Conservation (phyloP, 2,888 invertebrate genomes). For the Calameuta idolon region DNA sequence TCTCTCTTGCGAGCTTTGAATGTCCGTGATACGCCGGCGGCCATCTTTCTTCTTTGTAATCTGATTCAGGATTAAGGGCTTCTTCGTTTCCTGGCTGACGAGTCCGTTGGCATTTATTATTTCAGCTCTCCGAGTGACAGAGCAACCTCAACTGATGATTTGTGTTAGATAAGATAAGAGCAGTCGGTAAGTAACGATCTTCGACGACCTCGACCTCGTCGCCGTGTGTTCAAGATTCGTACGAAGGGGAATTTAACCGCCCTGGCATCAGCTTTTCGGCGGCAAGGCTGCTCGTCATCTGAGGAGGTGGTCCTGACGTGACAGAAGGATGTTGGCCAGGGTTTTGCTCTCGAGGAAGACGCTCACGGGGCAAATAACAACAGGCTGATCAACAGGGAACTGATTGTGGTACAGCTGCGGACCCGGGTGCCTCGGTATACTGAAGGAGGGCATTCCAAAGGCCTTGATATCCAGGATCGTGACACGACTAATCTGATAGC, state of each 20-base stretch:
- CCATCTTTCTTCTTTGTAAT: neutral
- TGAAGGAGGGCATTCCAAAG: slow-evolving; percentile 50
- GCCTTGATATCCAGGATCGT: slow-evolving; percentile 14
- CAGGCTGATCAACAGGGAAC: neutral
- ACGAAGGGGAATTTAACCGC: slow-evolving; percentile 40
- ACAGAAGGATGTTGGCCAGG: slow-evolving; percentile 26
- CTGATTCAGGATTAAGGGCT: neutral
- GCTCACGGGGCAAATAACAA: neutral
- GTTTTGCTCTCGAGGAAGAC: slow-evolving; percentile 7
- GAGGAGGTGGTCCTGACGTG: slow-evolving; percentile 49
- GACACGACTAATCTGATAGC: slow-evolving; percentile 12
- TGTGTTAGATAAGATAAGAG: neutral
- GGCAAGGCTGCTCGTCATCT: slow-evolving; percentile 61
- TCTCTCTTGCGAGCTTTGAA: neutral
- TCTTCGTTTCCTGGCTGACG: neutral
- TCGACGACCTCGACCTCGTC: slow-evolving; percentile 8
- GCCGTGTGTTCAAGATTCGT: neutral
- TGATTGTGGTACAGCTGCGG: slow-evolving; percentile 2
- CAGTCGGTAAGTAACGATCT: neutral
- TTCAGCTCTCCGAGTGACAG: neutral
- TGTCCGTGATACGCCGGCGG: neutral
- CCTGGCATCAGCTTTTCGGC: slow-evolving; percentile 55
- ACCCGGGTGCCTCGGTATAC: slow-evolving; percentile 14
- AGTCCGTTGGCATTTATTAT: neutral
- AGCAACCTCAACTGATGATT: neutral